Conservation (phyloP, 2,797 vertebrate genomes). For the Halcyon leucocephala region DNA sequence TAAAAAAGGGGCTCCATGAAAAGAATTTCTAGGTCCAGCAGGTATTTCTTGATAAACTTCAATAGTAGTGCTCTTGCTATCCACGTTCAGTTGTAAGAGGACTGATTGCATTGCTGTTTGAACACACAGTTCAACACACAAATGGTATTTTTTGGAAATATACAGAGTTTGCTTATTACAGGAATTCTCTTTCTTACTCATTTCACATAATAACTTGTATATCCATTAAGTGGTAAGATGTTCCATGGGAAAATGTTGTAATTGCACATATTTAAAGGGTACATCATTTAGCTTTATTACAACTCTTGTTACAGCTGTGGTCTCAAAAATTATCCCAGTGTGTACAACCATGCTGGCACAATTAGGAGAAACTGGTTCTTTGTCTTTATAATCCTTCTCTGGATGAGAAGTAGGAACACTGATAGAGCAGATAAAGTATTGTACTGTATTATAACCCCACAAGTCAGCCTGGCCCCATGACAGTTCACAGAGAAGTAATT, state of each 20-base stretch:
- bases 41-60: neutral
- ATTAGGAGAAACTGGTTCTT: neutral
- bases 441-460: neutral
- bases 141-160: neutral
- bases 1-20: neutral
- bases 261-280: slow-evolving; percentile 31
- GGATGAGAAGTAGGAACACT: neutral
- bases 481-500: neutral
- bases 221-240: neutral
- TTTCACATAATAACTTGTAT: neutral
- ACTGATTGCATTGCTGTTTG: neutral
- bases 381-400: neutral
- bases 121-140: neutral
- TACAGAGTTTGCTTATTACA: neutral
- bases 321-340: slow-evolving; percentile 41
- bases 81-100: neutral
- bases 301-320: neutral
- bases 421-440: neutral
- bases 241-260: slow-evolving; percentile 30
- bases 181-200: neutral
- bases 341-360: neutral
- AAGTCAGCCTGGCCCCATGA: neutral
- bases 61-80: neutral
- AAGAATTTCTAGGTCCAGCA: neutral
- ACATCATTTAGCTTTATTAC: slow-evolving; percentile 53